Percentiles rank a stretch among this genome's conserved stretches.
phyloP scores from a whole-genome alignment of 2,888 invertebrate genomes.

The Doris montereyensis region DNA sequence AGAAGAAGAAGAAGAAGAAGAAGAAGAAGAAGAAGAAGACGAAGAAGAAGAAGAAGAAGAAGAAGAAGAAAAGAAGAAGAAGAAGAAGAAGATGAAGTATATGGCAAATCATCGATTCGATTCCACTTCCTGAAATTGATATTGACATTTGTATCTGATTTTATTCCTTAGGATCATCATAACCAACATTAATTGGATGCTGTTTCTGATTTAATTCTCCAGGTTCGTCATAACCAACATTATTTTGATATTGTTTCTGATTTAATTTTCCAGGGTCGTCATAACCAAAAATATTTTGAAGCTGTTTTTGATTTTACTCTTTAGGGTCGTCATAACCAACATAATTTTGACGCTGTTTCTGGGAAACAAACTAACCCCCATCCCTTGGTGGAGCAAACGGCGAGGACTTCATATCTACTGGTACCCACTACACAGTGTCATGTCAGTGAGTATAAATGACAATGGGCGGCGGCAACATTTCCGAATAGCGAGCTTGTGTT shows the following conservation, averaged over 20 bases:
- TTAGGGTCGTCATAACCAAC: slow-evolving; percentile 44
- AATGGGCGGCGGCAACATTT: too few species aligned
- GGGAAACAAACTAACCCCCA: slow-evolving; percentile 46
- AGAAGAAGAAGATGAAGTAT: too few species aligned
- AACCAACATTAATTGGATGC: background rate
- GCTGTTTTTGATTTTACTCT: slow-evolving; percentile 43
- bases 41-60: background rate
- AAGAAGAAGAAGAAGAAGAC: background rate
- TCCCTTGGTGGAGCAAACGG: slow-evolving; percentile 52
- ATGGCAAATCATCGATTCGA: too few species aligned
- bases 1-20: background rate
- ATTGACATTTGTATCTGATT: background rate
- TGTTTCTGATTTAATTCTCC: slow-evolving; percentile 44
- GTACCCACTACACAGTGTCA: slow-evolving; percentile 57
- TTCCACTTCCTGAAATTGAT: too few species aligned
- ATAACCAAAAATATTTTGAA: background rate
- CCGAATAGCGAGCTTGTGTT: too few species aligned
- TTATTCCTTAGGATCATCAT: background rate
- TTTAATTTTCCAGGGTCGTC: too few species aligned
- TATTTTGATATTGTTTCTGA: slow-evolving; percentile 43
- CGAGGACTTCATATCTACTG: slow-evolving; percentile 53
- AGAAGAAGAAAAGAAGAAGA: too few species aligned
- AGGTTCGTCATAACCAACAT: slow-evolving; percentile 44
- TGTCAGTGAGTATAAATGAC: too few species aligned
- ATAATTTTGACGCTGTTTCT: slow-evolving; percentile 54